Evolutionary conservation across 1,140 invertebrate genomes (phyloP), one percentile per base, ranked within the genome.

Genomic region (Lucilia cuprina): DNA sequence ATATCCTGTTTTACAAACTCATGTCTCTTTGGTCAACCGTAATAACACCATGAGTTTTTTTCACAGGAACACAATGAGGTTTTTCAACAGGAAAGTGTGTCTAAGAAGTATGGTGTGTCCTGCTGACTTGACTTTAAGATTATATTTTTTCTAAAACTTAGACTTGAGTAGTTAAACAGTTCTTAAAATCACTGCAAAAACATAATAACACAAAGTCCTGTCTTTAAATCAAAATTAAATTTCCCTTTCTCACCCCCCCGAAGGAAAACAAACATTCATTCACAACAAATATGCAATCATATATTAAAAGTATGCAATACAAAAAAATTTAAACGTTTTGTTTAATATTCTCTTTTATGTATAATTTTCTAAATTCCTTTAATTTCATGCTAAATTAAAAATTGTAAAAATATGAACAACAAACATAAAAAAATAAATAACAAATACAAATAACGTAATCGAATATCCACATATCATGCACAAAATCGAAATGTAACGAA

Each of bases 371-470:
- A 83, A 85, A 83, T 85, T 85, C 83, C 47, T 86, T 84, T 84
- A 84, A 84, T 86, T 86, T 85, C 83, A 85, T 83, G 83, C 74
- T 86, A 85, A 86, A 87, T 86, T 85, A 86, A 86, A 87, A 86
- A 84, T 85, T 83, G 74, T 55, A 75, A 82, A 78, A 84, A 82
- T 10, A 21, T 70, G n/a, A 70, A 70, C 47, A 35, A 30, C 25
- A 30, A 30, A 30, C 25, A 30, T 30, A 30, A 83, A 41, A 41
- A 41, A 41, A 41, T 41, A 30, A 83, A 83, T 47, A 74, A 75
- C 60, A 70, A 74, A 47, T 14, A 82, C 49, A 74, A 82, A 35
- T 75, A 74, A 74, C 55, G n/a, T 84, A 80, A 80, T 77, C 75
- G 60, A 77, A 80, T 35, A 41, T 34, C 19, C 19, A 70, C 9